phyloP scores from a whole-genome alignment of 2,888 invertebrate species.

The Oscheius sp. region DNA sequence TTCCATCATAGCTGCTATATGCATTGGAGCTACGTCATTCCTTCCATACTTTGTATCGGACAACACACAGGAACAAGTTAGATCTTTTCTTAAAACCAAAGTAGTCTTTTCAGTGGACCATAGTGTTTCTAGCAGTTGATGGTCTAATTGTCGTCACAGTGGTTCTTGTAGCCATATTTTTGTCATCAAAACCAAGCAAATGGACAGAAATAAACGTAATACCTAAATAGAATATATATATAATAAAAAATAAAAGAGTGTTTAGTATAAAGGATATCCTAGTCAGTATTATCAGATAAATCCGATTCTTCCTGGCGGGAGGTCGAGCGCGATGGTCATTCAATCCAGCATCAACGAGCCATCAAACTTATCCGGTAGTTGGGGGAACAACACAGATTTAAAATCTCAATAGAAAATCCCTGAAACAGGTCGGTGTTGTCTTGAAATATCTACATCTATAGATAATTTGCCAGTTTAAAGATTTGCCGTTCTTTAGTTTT shows the following conservation, averaged over 20 bases:
- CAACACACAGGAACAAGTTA: conserved; percentile 38
- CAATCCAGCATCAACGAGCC: neutral
- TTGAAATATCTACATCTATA: neutral
- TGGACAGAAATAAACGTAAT: neutral
- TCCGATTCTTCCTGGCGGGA: neutral
- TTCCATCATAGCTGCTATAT: conserved; percentile 39
- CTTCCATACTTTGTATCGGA: conserved; percentile 36
- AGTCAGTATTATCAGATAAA: too few species aligned
- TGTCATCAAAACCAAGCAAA: neutral
- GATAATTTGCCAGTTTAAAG: neutral
- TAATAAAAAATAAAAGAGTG: too few species aligned
- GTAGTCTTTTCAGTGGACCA: neutral
- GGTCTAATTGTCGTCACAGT: neutral
- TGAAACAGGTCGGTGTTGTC: neutral
- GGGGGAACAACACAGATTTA: too few species aligned
- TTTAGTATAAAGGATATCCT: too few species aligned
- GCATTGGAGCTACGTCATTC: conserved; percentile 35
- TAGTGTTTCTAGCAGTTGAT: neutral
- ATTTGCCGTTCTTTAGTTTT: neutral
- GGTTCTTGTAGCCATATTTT: neutral
- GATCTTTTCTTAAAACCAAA: neutral
- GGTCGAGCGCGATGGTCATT: neutral
- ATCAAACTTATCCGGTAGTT: neutral
- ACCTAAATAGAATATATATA: too few species aligned
- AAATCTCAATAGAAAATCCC: too few species aligned